Evolutionary conservation across 2,113 vertebrate genomes (phyloP).

Genomic region (Psettodes erumei): DNA sequence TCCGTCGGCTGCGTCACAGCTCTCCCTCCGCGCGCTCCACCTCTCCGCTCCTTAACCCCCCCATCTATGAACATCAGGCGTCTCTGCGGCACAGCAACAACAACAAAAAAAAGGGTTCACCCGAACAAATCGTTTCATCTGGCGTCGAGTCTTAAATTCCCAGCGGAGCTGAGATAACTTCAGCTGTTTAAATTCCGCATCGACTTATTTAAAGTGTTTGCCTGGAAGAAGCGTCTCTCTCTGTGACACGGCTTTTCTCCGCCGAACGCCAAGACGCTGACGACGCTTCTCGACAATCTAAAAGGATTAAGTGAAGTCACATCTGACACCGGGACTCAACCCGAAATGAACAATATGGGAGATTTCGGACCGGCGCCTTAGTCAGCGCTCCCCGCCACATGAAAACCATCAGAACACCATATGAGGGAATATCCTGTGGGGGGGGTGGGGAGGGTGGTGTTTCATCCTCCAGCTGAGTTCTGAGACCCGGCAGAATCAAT

Average conservation of each 20-base stretch:
- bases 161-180: slow-evolving; percentile 36
- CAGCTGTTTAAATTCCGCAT: slow-evolving; percentile 16
- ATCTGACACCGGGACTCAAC: too few relatives aligned
- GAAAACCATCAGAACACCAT: too few relatives aligned
- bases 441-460: too few relatives aligned
- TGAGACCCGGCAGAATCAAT: too few relatives aligned
- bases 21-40: too few relatives aligned
- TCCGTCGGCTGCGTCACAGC: slow-evolving; percentile 11
- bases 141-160: slow-evolving; percentile 10
- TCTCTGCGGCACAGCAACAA: slow-evolving; percentile 1
- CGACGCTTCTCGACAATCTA: neutral
- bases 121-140: slow-evolving; percentile 35
- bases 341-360: too few relatives aligned
- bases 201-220: slow-evolving; percentile 20
- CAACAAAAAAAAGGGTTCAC: neutral
- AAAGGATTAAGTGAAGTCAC: neutral
- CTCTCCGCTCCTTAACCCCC: neutral
- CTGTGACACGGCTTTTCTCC: neutral
- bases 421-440: too few relatives aligned
- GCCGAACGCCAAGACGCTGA: neutral
- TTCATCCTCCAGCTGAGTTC: too few relatives aligned
- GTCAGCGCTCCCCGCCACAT: too few relatives aligned
- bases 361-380: too few relatives aligned
- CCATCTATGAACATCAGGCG: slow-evolving; percentile 16
- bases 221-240: neutral